Evolutionary conservation across 2,797 vertebrate species (phyloP), one percentile per base, ranked within the genome.

Genomic region (Aldrovandia affinis): DNA sequence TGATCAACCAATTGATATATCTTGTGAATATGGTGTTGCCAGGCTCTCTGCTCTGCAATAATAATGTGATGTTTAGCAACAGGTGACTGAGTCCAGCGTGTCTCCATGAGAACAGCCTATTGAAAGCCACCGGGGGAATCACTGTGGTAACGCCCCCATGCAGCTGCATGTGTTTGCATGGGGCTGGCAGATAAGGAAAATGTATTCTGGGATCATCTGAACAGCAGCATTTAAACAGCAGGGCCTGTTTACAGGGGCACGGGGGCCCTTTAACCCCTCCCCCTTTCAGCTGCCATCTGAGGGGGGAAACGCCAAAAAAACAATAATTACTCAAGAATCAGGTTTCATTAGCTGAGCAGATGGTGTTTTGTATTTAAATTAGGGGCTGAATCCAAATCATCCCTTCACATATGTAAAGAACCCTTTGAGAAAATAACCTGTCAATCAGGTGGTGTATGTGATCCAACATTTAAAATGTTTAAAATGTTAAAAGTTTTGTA

Each of bases 121-220:
- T 77, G 73, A 47, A 42, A 77, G 73, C 12, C 68, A 73, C 68
- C 18, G 5, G 36, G 68, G 68, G 68, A 42, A 15, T 73, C 68
- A 15, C 68, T 22, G 36, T 73, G 68, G 68, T 15, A 42, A 73
- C 68, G 36, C 22, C 6, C 8, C 22, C 73, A 9, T 10, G n/a
- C 73, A 77, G 73, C 73, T 77, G 73, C 42, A 47, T 47, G 39
- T 47, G 42, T 44, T 44, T 77, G 25, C 73, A 44, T 77, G 22
- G 39, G 0, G 25, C 73, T 25, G 39, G 73, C 42, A 47, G 39
- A 77, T 77, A n/a, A 47, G 73, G 20, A 8, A 22, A 47, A n/a
- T 14, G 20, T 42, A 47, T n/a, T 15, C 55, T 57, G 25, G 2
- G 25, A 22, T 47, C 1, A 77, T 22, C 18, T 39, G 68, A 73